These are phyloP conservation scores for Amphipyra berbera DNA, from an alignment of 2,888 invertebrate species.

Conservation along the genomic window DNA sequence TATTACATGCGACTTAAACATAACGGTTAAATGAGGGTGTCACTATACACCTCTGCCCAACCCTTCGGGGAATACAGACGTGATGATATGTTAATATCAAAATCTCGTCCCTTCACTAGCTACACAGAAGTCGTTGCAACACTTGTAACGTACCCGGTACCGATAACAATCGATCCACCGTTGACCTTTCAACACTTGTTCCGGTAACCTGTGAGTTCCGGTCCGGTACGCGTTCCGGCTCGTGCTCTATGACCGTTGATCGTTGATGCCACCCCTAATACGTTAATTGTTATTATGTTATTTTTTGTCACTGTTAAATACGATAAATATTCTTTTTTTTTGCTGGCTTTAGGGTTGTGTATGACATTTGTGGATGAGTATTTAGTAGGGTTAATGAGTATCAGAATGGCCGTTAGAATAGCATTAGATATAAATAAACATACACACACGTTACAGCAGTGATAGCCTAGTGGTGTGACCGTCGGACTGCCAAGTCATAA, in stretches of 20 bases:
- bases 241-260: slow-evolving; percentile 63
- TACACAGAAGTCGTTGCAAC: slow-evolving; percentile 39
- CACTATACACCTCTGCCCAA: too few relatives aligned
- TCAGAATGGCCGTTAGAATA: neutral
- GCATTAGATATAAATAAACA: neutral
- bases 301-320: slow-evolving; percentile 33
- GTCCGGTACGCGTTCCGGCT: slow-evolving; percentile 67
- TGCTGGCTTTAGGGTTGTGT: slow-evolving; percentile 5
- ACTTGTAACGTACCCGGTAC: slow-evolving; percentile 19
- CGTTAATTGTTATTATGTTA: slow-evolving; percentile 48
- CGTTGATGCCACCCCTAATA: slow-evolving; percentile 55
- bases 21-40: too few relatives aligned
- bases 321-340: slow-evolving; percentile 19
- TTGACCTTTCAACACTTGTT: slow-evolving; percentile 66
- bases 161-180: slow-evolving; percentile 54
- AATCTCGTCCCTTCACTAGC: neutral
- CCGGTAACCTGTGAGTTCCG: slow-evolving; percentile 46
- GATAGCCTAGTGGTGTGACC: too few relatives aligned
- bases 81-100: too few relatives aligned
- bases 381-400: slow-evolving; percentile 7
- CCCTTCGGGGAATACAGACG: too few relatives aligned
- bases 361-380: slow-evolving; percentile 9
- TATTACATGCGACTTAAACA: too few relatives aligned
- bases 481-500: too few relatives aligned
- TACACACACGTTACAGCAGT: too few relatives aligned